Percentiles rank a stretch among this genome's conserved stretches.
These are phyloP conservation scores for Dasypus novemcinctus DNA, from an alignment of 2,113 vertebrate species.

Conservation along the genomic window DNA sequence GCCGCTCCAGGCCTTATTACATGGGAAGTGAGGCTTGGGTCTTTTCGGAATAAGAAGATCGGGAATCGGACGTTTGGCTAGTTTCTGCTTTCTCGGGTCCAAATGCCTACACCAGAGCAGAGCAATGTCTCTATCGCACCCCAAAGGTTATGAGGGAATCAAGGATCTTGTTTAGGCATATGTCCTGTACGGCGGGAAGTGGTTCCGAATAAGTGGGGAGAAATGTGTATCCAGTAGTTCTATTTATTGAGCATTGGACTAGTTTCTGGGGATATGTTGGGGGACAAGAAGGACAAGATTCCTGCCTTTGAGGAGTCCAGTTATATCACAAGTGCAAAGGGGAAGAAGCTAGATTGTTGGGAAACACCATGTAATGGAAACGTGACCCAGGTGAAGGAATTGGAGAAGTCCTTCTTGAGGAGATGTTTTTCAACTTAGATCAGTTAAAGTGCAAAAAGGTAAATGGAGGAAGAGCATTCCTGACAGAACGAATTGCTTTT, in stretches of 20 bases:
- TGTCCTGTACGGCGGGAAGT: neutral
- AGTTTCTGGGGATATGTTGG: neutral
- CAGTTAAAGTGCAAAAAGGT: neutral
- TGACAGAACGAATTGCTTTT: neutral
- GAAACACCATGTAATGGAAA: neutral
- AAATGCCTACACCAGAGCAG: too few species aligned
- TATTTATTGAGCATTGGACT: neutral
- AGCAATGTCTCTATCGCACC: neutral
- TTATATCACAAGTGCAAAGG: fast-evolving
- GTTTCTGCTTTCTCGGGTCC: neutral
- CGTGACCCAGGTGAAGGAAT: neutral
- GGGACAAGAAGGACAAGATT: neutral
- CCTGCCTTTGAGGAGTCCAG: neutral
- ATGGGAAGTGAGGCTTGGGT: neutral
- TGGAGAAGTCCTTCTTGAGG: neutral
- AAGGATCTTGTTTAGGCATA: neutral
- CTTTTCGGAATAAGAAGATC: neutral
- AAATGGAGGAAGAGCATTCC: neutral
- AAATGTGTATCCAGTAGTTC: fast-evolving
- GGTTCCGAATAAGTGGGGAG: neutral
- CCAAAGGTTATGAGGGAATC: neutral
- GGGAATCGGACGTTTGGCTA: fast-evolving
- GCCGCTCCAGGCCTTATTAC: neutral
- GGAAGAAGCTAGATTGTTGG: neutral
- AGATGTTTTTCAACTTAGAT: neutral